Evolutionary conservation across 2,888 invertebrate species (phyloP), one percentile per base, ranked within the genome.

Genomic region (Cosmopolites sordidus): DNA sequence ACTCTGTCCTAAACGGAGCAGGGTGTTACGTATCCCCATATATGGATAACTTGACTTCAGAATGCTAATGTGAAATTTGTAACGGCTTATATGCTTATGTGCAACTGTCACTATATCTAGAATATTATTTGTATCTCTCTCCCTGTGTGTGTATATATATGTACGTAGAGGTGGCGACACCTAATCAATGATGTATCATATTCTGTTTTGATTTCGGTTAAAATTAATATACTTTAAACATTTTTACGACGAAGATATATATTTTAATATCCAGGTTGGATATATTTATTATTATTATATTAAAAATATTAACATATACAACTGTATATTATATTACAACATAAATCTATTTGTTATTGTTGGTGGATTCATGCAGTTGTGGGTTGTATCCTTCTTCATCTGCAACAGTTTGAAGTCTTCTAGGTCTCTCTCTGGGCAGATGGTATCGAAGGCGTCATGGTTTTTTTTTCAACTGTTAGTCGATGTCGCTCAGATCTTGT

Each of bases 1-100:
- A 49, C 22, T 27, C 54, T 54, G 54, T 49, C 0, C 16, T 3
- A 16, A 37, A 29, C 30, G 44, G 39, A 44, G 42, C 30, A 39
- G 38, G 43, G 42, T 39, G 51, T 48, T 52, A 51, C 49, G 52
- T 48, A 56, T 52, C 51, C 51, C 48, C 15, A 30, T 52, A 52
- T 48, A 48, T 56, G 51, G 51, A 39, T 27, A 52, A 48, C 52
- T 53, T 53, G 41, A 53, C 56, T 53, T 53, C 27, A 30, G 53
- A 56, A 53, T 56, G 45, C 56, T 52, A 56, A 55, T 56, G 48
- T 22, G 44, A 49, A 53, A 50, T 50, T 46, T 46, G 56, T 53
- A 56, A 53, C 52, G 48, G 50, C 56, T 50, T 56, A 56, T 53
- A 53, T 52, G 56, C 33, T 33, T 53, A 50, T 56, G 56, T 46